Evolutionary conservation across 1,140 invertebrate species (phyloP).

Genomic region (Trachymyrmex cornetzi): DNA sequence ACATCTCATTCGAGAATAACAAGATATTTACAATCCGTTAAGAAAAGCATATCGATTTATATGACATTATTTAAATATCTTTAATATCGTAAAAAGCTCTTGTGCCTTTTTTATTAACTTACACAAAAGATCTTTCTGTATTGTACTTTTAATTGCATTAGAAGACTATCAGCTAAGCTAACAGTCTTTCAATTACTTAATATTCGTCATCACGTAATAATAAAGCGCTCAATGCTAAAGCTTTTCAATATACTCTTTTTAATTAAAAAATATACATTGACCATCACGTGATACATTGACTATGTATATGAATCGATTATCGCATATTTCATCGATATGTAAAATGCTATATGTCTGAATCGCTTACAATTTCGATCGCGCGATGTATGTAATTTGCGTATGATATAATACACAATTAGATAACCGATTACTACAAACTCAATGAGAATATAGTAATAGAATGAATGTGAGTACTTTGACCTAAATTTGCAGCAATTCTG

Average conservation of each 20-base stretch:
- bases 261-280: slow-evolving; percentile 10
- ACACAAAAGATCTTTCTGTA: neutral
- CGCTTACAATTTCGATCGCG: slow-evolving; percentile 38
- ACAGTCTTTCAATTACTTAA: neutral
- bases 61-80: neutral
- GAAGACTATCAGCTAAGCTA: neutral
- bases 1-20: neutral
- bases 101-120: neutral
- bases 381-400: slow-evolving; percentile 15
- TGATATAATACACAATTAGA: slow-evolving; percentile 9
- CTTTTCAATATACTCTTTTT: neutral
- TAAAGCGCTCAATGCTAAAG: neutral
- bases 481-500: slow-evolving; percentile 50
- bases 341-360: neutral
- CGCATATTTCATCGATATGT: neutral
- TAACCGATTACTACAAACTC: slow-evolving; percentile 33
- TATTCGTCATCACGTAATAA: neutral
- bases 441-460: slow-evolving; percentile 9
- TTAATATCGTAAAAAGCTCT: neutral
- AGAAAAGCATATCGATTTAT: neutral
- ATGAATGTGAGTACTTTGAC: slow-evolving; percentile 32
- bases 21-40: neutral
- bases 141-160: neutral
- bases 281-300: neutral
- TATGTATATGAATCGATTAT: slow-evolving; percentile 20